Percentiles rank a stretch among this genome's conserved stretches.
Evolutionary conservation across 2,888 invertebrate species (phyloP).

Genomic region (Amorpha juglandis): DNA sequence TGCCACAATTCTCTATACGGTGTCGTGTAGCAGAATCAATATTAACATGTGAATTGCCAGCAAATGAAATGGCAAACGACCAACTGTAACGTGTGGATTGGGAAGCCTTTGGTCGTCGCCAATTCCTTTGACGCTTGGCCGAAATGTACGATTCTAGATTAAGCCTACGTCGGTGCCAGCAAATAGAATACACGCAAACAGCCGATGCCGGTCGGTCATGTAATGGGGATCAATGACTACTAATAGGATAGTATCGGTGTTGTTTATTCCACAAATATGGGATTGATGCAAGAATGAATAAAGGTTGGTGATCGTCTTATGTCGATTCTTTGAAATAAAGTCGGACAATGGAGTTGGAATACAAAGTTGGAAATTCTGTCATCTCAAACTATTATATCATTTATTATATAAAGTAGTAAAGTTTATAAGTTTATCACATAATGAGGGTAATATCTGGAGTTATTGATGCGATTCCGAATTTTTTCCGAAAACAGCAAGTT

Average conservation of each 20-base stretch:
- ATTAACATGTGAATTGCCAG: background rate
- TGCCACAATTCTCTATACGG: background rate
- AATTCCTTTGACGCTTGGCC: conserved; percentile 1
- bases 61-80: background rate
- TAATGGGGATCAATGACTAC: background rate
- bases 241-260: background rate
- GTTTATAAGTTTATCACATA: no score
- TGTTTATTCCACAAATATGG: background rate
- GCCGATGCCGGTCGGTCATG: background rate
- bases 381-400: no score
- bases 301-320: no score
- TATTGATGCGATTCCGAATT: no score
- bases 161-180: background rate
- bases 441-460: no score
- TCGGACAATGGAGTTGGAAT: no score
- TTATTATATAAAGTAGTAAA: no score
- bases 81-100: background rate
- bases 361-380: no score
- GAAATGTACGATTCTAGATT: background rate
- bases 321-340: no score
- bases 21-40: background rate
- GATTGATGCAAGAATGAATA: no score
- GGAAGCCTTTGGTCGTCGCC: background rate
- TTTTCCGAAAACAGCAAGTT: no score
- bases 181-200: background rate